These are phyloP conservation scores for Galaxias olidus DNA, from an alignment of 2,797 vertebrate genomes.

Conservation along the genomic window DNA sequence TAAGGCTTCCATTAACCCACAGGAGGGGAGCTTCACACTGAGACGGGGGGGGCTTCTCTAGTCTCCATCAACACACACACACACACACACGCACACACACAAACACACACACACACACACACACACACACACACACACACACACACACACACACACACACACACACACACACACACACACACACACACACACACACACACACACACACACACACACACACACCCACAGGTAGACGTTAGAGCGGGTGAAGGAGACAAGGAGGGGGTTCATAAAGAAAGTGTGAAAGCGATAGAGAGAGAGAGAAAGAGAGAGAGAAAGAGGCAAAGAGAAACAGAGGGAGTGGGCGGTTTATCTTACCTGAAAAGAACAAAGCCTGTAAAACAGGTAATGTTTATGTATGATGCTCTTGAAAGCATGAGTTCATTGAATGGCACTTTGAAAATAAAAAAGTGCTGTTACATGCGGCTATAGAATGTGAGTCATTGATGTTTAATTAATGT, in stretches of 20 bases:
- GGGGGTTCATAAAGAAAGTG: no score
- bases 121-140: slow-evolving; percentile 16
- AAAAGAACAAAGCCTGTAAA: slow-evolving; percentile 59
- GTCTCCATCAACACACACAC: not conserved
- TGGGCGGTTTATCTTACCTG: slow-evolving; percentile 29
- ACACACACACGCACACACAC: not conserved
- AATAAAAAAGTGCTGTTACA: slow-evolving; percentile 57
- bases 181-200: not conserved
- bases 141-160: no score
- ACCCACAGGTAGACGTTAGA: not conserved
- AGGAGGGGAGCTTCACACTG: slow-evolving; percentile 17
- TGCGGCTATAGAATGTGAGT: slow-evolving; percentile 48
- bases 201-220: slow-evolving; percentile 3
- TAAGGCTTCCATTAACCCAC: slow-evolving; percentile 47
- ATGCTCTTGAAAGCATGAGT: slow-evolving; percentile 60
- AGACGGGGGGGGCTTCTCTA: no score
- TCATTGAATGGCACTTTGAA: slow-evolving; percentile 66
- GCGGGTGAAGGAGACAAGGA: no score
- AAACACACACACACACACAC: not conserved
- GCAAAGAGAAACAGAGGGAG: slow-evolving; percentile 10
- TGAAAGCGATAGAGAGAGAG: no score
- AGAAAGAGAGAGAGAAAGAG: not conserved
- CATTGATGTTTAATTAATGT: slow-evolving; percentile 74
- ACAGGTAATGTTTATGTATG: slow-evolving; percentile 77
- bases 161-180: not conserved